Base-by-base conservation (phyloP, 64 coral and sea anemone species). In the Cladopsammia gracilis region DNA sequence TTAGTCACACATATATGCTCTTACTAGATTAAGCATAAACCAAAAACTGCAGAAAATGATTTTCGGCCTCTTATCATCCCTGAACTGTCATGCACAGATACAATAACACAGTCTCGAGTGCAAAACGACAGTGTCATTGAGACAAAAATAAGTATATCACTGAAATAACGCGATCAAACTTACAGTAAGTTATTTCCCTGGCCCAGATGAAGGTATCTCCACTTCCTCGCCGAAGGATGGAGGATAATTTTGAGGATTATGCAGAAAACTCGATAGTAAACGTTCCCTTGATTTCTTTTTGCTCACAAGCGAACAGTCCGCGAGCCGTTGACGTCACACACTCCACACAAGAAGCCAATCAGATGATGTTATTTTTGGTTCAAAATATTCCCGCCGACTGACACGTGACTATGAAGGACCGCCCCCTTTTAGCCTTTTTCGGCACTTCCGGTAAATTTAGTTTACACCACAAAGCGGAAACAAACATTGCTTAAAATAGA, bases 301-400 rank as follows among this genome's bases (percentile, higher is more conserved):
- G 87, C 88, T 88, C 83, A 83, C 76, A 89, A 73, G 93, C 89
- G 92, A 86, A 83, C 87, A 87, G 82, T 83, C 91, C 82, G 82
- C 88, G 83, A 91, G 92, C 93, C 86, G 95, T 97, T 93, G 93
- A 91, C 71, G 89, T 73, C 85, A 94, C 86, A 87, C 75, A 94
- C 93, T 92, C 92, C 75, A 81, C 47, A 18, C 12, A 48, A 52
- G 77, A 58, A 73, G 62, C 95, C 95, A 97, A 94, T 97, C 67
- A 76, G 56, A 94, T 65, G 59, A 59, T 93, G 15, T 61, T 69
- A 91, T 87, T 87, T 88, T 66, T 10, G 88, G 94, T 97, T 97
- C 95, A 97, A 97, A 97, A 84, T 91, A 92, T 97, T 97, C 87
- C 92, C 95, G 95, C 95, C 77, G 76, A 97, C 73, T 87, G 54